A percentile compares a stretch with the other conserved stretches of the same genome.
phyloP scores from a whole-genome alignment of 2,113 vertebrate genomes.

The Seriola rivoliana region DNA sequence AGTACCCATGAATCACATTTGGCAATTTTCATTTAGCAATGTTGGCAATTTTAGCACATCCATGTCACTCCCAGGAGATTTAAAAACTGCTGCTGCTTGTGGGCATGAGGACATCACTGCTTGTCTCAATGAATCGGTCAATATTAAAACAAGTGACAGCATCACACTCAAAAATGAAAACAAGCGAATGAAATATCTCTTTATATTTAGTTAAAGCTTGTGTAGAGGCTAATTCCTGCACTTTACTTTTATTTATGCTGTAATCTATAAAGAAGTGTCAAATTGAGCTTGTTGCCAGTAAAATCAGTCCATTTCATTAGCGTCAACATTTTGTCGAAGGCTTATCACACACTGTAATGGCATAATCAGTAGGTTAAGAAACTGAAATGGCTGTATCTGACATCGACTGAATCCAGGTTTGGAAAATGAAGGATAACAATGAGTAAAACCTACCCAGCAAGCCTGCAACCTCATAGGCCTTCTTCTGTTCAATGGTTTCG shows the following conservation, averaged over 20 bases:
- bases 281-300: not conserved
- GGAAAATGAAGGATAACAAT: not conserved
- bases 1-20: no score
- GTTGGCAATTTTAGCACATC: not conserved
- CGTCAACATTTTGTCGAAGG: not conserved
- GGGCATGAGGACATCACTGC: not conserved
- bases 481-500: slow-evolving; percentile 99
- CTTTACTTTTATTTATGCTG: not conserved
- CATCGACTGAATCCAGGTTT: not conserved
- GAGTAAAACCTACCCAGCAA: slow-evolving; percentile 89
- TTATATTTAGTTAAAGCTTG: not conserved
- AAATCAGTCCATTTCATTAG: not conserved
- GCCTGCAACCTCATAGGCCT: slow-evolving; percentile 97
- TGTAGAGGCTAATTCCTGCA: not conserved
- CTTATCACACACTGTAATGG: not conserved
- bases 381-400: no score
- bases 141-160: not conserved
- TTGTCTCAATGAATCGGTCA: not conserved
- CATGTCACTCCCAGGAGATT: not conserved
- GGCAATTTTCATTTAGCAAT: not conserved
- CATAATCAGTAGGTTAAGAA: no score
- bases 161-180: not conserved
- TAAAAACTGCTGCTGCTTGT: not conserved
- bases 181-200: not conserved
- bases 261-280: not conserved